Evolutionary conservation across 2,888 invertebrate species (phyloP).

Genomic region (Ganaspis brasiliensis): DNA sequence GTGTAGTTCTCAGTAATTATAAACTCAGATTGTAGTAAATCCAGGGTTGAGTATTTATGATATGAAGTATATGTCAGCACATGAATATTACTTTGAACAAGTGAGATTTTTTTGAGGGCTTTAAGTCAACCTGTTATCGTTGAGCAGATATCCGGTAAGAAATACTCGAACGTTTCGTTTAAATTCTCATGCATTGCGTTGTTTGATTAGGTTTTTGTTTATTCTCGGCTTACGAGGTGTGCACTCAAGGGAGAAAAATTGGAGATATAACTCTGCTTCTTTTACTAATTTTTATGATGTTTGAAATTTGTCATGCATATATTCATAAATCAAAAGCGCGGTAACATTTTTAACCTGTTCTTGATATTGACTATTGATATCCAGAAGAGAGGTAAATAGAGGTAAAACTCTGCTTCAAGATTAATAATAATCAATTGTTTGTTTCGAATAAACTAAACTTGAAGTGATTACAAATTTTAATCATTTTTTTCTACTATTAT

Average conservation of each 20-base stretch:
- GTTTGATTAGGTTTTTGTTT: conserved; percentile 40
- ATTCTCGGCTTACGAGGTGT: not conserved
- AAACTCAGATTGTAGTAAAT: conserved; percentile 77
- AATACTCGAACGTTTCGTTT: conserved; percentile 19
- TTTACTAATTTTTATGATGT: conserved; percentile 7
- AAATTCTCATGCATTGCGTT: conserved; percentile 28
- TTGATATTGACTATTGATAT: not conserved
- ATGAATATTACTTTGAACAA: conserved; percentile 49
- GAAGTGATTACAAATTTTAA: too few species aligned
- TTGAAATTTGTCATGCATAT: conserved; percentile 1
- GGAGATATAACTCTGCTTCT: conserved; percentile 2
- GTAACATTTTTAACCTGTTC: not conserved
- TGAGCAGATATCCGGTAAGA: conserved; percentile 51
- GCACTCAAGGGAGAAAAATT: conserved; percentile 42
- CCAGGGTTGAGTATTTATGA: conserved; percentile 73
- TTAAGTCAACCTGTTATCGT: conserved; percentile 53
- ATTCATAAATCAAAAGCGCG: not conserved
- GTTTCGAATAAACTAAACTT: too few species aligned
- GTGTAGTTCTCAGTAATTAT: conserved; percentile 75
- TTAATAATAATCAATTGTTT: too few species aligned
- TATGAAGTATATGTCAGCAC: conserved; percentile 62
- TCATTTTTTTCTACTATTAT: too few species aligned
- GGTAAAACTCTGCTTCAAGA: too few species aligned
- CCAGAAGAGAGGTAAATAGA: too few species aligned
- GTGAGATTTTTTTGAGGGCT: conserved; percentile 54